phyloP scores from a whole-genome alignment of 2,113 vertebrate genomes.

The Daubentonia madagascariensis region DNA sequence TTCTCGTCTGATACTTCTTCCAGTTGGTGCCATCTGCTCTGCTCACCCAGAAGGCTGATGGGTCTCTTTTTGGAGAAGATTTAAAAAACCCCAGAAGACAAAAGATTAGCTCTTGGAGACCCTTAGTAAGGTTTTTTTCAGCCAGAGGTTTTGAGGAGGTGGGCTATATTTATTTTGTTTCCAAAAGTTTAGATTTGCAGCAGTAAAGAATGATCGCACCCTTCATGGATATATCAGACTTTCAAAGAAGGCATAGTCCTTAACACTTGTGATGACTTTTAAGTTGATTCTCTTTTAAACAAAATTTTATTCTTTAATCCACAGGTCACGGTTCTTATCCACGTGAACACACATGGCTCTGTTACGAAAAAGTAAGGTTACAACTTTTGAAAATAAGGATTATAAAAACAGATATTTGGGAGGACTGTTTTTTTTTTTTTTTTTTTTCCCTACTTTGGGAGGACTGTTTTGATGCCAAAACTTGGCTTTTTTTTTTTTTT shows the following conservation, averaged over 20 bases:
- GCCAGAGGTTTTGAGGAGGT: neutral
- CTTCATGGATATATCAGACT: neutral
- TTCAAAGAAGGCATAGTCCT: neutral
- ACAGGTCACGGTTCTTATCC: conserved; percentile 66
- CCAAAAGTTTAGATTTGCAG: neutral
- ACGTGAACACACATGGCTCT: conserved; percentile 89
- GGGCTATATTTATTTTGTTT: neutral
- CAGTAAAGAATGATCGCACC: neutral
- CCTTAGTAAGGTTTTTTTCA: neutral
- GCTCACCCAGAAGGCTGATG: neutral
- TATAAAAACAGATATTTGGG: neutral
- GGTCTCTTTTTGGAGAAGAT: neutral
- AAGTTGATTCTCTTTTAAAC: neutral
- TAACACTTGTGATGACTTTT: neutral
- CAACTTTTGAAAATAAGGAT: neutral
- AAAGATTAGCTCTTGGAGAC: neutral
- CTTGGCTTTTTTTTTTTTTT: neutral
- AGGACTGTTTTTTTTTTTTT: neutral
- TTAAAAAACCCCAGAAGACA: neutral
- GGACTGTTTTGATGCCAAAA: neutral
- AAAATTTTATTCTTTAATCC: conserved; percentile 52
- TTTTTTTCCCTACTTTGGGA: too few relatives aligned
- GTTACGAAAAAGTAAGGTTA: conserved; percentile 91
- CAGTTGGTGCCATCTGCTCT: neutral
- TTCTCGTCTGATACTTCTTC: neutral